A percentile compares a stretch with the other conserved stretches of the same genome.
Evolutionary conservation across 2,888 invertebrate species (phyloP).

Genomic region (Acleris holmiana): DNA sequence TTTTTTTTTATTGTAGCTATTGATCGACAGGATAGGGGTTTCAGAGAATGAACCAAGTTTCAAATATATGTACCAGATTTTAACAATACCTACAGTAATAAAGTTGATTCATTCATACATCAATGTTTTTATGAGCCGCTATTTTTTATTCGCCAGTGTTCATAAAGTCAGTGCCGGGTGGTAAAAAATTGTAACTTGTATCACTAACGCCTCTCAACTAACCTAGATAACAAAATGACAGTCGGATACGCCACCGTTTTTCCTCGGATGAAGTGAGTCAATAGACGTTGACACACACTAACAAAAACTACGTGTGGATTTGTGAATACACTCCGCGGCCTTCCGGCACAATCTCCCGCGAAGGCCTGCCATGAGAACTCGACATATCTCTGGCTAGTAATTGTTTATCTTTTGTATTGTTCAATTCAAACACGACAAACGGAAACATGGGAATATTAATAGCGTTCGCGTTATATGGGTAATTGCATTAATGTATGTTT

Average conservation of each 20-base stretch:
- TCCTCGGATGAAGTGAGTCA: constrained; percentile 20
- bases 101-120: too few relatives aligned
- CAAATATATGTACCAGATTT: too few relatives aligned
- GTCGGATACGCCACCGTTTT: constrained; percentile 19
- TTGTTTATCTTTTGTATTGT: constrained; percentile 36
- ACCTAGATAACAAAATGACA: constrained; percentile 17
- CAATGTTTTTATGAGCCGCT: too few relatives aligned
- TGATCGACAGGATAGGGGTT: too few relatives aligned
- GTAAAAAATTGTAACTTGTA: background rate
- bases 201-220: background rate
- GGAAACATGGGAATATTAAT: constrained; percentile 20
- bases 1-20: too few relatives aligned
- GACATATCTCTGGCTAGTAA: constrained; percentile 27
- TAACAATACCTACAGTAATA: too few relatives aligned
- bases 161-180: too few relatives aligned
- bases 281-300: constrained; percentile 22
- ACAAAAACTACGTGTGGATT: constrained; percentile 22
- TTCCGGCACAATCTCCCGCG: constrained; percentile 22
- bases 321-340: constrained; percentile 19
- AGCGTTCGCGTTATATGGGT: constrained; percentile 5
- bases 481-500: background rate
- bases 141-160: too few relatives aligned
- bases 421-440: constrained; percentile 16
- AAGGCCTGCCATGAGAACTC: constrained; percentile 35
- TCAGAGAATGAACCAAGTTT: too few relatives aligned